Evolutionary conservation across 92 coral and sea anemone species (phyloP).

Genomic region (Micromussa lordhowensis): DNA sequence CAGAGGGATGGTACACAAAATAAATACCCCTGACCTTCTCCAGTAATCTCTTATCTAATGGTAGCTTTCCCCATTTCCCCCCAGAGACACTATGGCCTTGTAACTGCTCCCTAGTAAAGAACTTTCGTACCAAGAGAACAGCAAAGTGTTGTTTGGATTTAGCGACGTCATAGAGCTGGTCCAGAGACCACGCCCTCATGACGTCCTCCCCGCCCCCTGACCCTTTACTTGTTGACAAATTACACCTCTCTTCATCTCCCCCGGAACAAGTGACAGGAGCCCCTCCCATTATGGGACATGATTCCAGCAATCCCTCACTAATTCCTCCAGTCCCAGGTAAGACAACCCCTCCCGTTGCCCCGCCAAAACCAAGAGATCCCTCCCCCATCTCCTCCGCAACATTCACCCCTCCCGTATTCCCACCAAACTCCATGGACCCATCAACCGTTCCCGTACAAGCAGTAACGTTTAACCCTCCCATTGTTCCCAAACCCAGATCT

Average conservation of each 20-base stretch:
- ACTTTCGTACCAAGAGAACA: no score
- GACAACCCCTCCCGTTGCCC: neutral
- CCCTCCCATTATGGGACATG: no score
- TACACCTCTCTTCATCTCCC: no score
- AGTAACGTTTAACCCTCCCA: no score
- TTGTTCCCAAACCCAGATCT: no score
- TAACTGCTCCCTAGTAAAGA: neutral
- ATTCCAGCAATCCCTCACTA: no score
- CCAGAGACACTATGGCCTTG: neutral
- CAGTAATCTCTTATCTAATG: neutral
- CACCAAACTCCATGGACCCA: neutral
- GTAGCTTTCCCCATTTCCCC: constrained; percentile 1
- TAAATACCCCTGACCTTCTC: neutral
- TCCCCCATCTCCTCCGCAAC: constrained; percentile 2
- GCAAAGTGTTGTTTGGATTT: no score
- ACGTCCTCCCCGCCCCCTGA: no score
- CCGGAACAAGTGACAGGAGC: no score
- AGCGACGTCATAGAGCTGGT: no score
- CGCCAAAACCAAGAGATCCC: neutral
- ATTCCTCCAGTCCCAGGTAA: neutral
- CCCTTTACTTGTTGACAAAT: no score
- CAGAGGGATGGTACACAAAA: neutral
- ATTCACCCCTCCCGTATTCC: neutral
- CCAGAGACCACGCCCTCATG: no score
- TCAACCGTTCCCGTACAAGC: neutral